Evolutionary conservation across 2,113 vertebrate species (phyloP), one percentile per base, ranked within the genome.

Genomic region (Sander vitreus): DNA sequence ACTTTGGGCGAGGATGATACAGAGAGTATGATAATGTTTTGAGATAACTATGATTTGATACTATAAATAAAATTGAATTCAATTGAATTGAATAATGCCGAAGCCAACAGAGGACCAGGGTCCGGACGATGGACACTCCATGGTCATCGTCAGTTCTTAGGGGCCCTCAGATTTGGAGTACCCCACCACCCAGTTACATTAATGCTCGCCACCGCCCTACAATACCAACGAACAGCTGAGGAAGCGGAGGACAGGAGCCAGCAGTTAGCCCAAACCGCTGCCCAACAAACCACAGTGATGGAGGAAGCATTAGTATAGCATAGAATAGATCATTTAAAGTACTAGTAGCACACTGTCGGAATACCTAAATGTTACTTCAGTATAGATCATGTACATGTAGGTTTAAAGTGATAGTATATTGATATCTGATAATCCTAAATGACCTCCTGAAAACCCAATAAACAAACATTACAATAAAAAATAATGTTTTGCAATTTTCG

Each of bases 1-100:
- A 97, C 96, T 0, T 81, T 95, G 0, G 96, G 94, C 0, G 97
- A 99, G 81, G 97, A 97, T 58, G 97, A 99, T 57, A 92, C 93
- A 0, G 97, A 98, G 65, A 99, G 86, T 78, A 93, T 85, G 94
- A 83, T 96, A 12, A 95, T 25, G 25, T 25, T 25, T 25, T 25
- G 25, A 25, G 25, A 25, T 25, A 25, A 25, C 25, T 25, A 25
- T 25, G 25, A 25, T 25, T 25, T 25, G 25, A 25, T 25, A 25
- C 25, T 25, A 25, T 25, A 25, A 25, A 25, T 25, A 25, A 25
- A 25, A 25, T 25, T 25, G 25, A 25, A 25, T 25, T 25, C 25
- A 25, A 25, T 25, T 25, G 25, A 25, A 25, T 25, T 25, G 25
- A 25, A 25, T 25, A 25, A 25, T 94, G 93, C 62, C 92, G 4